Base-by-base conservation (phyloP, 2,888 invertebrate genomes). In the Carpatolechia fugitivella region DNA sequence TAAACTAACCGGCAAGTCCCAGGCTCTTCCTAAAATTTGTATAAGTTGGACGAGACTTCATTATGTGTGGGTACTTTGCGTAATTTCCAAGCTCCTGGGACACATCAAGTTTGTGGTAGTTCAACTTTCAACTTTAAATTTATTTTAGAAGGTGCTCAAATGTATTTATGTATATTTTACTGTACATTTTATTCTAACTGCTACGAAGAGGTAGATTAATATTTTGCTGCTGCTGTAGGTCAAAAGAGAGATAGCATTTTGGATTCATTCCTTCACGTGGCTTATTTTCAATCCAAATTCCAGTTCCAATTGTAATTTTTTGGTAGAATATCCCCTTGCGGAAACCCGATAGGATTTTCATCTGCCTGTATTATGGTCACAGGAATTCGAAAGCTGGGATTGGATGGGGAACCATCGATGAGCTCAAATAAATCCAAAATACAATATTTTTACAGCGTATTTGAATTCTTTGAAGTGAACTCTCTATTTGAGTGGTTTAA, bases 31-130 rank as follows among this genome's bases (percentile, higher is more conserved):
- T 29, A 20, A 29, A 44, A 44, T 29, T 44, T 50, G 14, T 38
- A 29, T 29, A 38, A 50, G 14, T 24, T 29, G 3, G 24, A 38
- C 36, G 38, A 38, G 38, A 50, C 36, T 50, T 50, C 38, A 24
- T 36, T 20, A 38, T 36, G 20, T 18, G 18, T 13, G 13, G 38
- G 13, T 50, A 50, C 29, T 50, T 38, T 50, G 10, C 50, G 50
- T 50, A 50, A 50, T 50, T 50, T 50, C 14, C 29, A 20, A 38
- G 38, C 38, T 50, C 29, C 49, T 11, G 16, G 31, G 20, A 35
- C 16, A 33, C 44, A 33, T 20, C 13, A 29, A 50, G 50, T 50
- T 38, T 0, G 7, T 24, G 18, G 6, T 24, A 20, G 44, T 29
- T 44, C 1, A 29, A 50, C 11, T 50, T 50, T 38, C 38, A 14